Percentiles rank a stretch among this genome's conserved stretches.
Evolutionary conservation across 1,140 invertebrate genomes (phyloP).

Genomic region (Drosophila repleta): DNA sequence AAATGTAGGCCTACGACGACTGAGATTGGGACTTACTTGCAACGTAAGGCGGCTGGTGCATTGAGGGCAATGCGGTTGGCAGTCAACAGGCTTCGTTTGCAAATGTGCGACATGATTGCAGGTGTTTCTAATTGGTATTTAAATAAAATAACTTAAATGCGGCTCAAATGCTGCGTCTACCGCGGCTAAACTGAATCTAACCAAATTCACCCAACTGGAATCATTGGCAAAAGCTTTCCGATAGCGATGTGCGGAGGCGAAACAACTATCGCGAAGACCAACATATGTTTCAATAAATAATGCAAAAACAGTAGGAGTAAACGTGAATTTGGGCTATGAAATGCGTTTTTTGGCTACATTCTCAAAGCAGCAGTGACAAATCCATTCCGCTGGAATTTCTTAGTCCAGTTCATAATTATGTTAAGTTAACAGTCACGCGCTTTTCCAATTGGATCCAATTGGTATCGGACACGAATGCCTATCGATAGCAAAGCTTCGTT

Average conservation of each 20-base stretch:
- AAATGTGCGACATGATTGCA: slow-evolving; percentile 65
- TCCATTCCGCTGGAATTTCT: neutral
- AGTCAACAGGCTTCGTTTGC: slow-evolving; percentile 58
- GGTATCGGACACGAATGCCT: neutral
- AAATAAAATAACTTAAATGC: slow-evolving; percentile 45
- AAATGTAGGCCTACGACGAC: slow-evolving; percentile 11
- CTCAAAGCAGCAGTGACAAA: neutral
- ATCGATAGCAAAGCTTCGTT: slow-evolving; percentile 31
- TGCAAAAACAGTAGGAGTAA: too few relatives aligned
- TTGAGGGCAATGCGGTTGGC: slow-evolving; percentile 50
- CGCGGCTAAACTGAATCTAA: slow-evolving; percentile 31
- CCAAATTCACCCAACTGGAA: slow-evolving; percentile 23
- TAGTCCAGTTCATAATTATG: neutral
- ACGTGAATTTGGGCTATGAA: too few relatives aligned
- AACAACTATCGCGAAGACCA: neutral
- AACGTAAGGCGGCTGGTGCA: slow-evolving; percentile 56
- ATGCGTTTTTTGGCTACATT: too few relatives aligned
- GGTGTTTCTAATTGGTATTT: slow-evolving; percentile 28
- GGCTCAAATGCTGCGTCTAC: slow-evolving; percentile 30
- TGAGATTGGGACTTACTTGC: slow-evolving; percentile 56
- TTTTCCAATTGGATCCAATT: neutral
- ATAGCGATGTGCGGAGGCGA: slow-evolving; percentile 7
- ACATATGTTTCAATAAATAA: slow-evolving; percentile 5
- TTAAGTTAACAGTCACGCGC: slow-evolving; percentile 5
- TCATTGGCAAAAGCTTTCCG: slow-evolving; percentile 15